Evolutionary conservation across 2,888 invertebrate species (phyloP), one percentile per base, ranked within the genome.

Genomic region (Tetragonula carbonaria): DNA sequence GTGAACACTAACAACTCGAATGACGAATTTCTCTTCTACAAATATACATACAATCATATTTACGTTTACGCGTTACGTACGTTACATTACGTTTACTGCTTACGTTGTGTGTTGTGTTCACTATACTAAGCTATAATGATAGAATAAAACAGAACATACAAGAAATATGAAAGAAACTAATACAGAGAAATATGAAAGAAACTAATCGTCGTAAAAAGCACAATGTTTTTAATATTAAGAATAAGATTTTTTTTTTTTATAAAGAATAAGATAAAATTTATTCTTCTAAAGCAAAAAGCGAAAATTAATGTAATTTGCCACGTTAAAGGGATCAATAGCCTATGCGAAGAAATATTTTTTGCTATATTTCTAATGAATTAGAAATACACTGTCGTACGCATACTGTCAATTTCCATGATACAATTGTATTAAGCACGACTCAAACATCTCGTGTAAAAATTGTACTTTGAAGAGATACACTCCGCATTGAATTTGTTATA

Each of bases 281-380:
- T 50, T 13, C 21, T 33, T 57, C 2, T 18, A 23, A 23, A 18
- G 23, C n/a, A 38, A 51, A 51, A 51, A 28, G 18, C 45, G 2
- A 23, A 23, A 67, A 45, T 45, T 45, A 45, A 45, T 21, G 45
- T 68, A 21, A 45, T 13, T 77, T 55, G 3, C 53, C 70, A 70
- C 66, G 11, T 59, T 53, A 55, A 71, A 85, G 78, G 80, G 78
- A 74, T 85, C 78, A 81, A 76, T 53, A 78, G 78, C 68, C 55
- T 55, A 33, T 21, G 5, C 21, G 28, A 16, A 68, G 21, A 62
- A 62, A 50, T n/a, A 62, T 6, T 28, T 62, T 50, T 50, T 59
- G 11, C 23, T 45, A 18, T n/a, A 21, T n/a, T 21, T 33, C 55
- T 23, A 28, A 21, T 57, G 50, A 21, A 57, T n/a, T 57, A 75